Base-by-base conservation (phyloP, 2,113 vertebrate species). In the Elephas maximus region DNA sequence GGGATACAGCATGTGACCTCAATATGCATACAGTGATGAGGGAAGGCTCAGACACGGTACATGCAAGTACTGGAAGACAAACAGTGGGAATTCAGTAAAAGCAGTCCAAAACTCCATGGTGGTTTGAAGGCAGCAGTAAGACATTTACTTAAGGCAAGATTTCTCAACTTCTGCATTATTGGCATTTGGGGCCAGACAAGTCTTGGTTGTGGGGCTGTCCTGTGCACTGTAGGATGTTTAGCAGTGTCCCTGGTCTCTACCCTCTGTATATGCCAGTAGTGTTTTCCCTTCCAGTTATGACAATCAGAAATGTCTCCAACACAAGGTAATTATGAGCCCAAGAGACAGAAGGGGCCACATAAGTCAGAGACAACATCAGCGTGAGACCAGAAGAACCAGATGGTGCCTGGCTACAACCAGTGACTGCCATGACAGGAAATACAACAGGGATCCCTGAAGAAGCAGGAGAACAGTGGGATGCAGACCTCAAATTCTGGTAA, bases 11-110 rank as follows among this genome's bases (percentile, higher is more conserved):
- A 48, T 51, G 20, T 45, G 45, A 26, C 44, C 33, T 63, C 45
- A 67, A 26, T 30, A 77, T 28, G 53, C 45, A 37, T 6, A 4
- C 37, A 37, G 21, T 71, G 33, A 12, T n/a, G 44, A 33, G 65
- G 62, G 37, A 1, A 26, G 8, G 8, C 67, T 45, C 73, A 78
- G n/a, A 8, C 0, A 0, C 3, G 4, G 26, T 30, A 23, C 2
- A 0, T 6, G 8, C 17, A 5, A 0, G 3, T 24, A 9, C 57
- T 69, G 1, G 12, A 8, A 5, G 8, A 4, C 3, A 1, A 14
- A 23, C 48, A 81, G 24, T 26, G 63, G 30, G 17, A 21, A 4
- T 24, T n/a, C 51, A 8, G 2, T 28, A 20, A 14, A 20, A 73
- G 67, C 28, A 33, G 8, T 1, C 37, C 28, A 23, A 4, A 23